Percentiles rank a stretch among this genome's conserved stretches.
Conservation (phyloP, 2,113 vertebrate genomes). For the Hypomesus transpacificus region DNA sequence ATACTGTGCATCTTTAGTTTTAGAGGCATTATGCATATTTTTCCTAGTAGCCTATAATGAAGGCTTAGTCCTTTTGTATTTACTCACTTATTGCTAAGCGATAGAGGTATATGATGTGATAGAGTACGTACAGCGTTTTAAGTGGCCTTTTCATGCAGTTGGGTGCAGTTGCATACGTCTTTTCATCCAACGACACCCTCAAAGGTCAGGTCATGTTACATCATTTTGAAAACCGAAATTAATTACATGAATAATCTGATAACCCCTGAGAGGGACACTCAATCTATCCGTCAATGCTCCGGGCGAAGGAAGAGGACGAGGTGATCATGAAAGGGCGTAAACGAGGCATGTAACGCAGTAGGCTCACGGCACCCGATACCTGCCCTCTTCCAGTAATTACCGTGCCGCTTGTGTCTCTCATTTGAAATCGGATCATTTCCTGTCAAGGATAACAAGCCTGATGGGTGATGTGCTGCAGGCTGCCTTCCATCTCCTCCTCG, state of each 20-base stretch:
- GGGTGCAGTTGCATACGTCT: too few species aligned
- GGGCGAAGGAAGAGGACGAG: constrained; percentile 24
- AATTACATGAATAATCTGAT: constrained; percentile 62
- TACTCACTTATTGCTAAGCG: too few species aligned
- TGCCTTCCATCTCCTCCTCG: constrained; percentile 36
- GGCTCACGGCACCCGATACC: constrained; percentile 50
- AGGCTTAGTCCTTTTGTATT: too few species aligned
- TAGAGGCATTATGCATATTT: too few species aligned
- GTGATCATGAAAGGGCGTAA: constrained; percentile 51
- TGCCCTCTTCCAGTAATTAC: constrained; percentile 65
- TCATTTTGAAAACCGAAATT: constrained; percentile 53
- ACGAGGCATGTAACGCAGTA: constrained; percentile 60
- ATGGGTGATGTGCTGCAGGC: constrained; percentile 41
- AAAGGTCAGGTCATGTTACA: constrained; percentile 45
- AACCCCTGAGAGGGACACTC: constrained; percentile 49
- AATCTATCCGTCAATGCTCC: constrained; percentile 49
- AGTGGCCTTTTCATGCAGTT: too few species aligned
- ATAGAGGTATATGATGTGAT: too few species aligned
- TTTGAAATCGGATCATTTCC: constrained; percentile 57
- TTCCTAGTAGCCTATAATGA: too few species aligned
- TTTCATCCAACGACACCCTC: background rate
- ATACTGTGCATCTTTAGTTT: too few species aligned
- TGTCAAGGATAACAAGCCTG: constrained; percentile 54
- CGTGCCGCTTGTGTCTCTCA: constrained; percentile 31
- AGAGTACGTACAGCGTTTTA: too few species aligned